phyloP scores from a whole-genome alignment of 2,888 invertebrate species.

The Nomada hirtipes region DNA sequence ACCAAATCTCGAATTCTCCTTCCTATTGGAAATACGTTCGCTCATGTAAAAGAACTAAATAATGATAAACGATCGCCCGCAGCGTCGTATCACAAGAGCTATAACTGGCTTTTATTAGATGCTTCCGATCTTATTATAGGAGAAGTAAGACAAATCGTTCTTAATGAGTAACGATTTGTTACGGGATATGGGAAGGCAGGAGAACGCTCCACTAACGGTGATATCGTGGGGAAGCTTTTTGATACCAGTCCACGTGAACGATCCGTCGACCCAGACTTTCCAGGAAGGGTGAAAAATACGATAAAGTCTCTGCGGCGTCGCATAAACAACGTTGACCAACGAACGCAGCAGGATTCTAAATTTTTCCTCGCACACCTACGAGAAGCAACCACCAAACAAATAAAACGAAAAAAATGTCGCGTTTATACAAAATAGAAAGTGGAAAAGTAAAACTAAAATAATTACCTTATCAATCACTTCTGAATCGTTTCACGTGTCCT shows the following conservation, averaged over 20 bases:
- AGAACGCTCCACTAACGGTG: slow-evolving; percentile 13
- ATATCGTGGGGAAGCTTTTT: slow-evolving; percentile 4
- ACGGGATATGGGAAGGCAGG: slow-evolving; percentile 44
- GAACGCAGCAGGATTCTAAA: slow-evolving; percentile 1
- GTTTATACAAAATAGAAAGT: no score
- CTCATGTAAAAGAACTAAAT: slow-evolving; percentile 22
- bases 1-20: background rate
- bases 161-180: slow-evolving; percentile 76
- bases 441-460: no score
- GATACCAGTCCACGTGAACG: slow-evolving; percentile 2
- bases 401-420: background rate
- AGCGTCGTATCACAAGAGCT: slow-evolving; percentile 39
- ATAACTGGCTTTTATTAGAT: slow-evolving; percentile 44
- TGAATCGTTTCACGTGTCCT: background rate
- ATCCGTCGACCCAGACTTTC: background rate
- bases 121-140: slow-evolving; percentile 40
- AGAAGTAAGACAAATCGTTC: slow-evolving; percentile 71
- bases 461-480: background rate
- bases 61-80: slow-evolving; percentile 37
- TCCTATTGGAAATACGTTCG: background rate
- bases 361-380: background rate
- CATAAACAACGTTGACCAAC: slow-evolving; percentile 37
- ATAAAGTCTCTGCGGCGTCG: slow-evolving; percentile 2
- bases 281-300: background rate
- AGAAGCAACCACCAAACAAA: background rate